Conservation (phyloP, 1,140 invertebrate genomes). For the Ectropis grisescens region DNA sequence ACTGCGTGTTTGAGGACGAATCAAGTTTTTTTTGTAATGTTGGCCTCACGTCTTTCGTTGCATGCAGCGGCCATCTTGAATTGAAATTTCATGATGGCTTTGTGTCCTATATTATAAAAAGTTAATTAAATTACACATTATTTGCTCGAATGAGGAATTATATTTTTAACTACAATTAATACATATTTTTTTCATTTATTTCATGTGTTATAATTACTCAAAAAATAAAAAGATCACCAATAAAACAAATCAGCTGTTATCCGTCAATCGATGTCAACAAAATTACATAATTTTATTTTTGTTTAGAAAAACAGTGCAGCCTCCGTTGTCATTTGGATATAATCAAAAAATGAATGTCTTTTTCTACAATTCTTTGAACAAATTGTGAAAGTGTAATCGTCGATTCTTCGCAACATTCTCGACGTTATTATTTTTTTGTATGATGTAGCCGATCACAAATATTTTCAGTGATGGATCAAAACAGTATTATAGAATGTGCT, state of each 20-base stretch:
- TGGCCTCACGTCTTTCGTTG: too few relatives aligned
- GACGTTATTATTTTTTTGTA: slow-evolving; percentile 40
- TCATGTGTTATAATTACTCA: too few relatives aligned
- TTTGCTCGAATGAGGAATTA: too few relatives aligned
- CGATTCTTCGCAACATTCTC: slow-evolving; percentile 25
- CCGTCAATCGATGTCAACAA: slow-evolving; percentile 70
- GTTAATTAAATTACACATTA: too few relatives aligned
- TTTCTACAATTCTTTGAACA: slow-evolving; percentile 31
- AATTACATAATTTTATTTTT: slow-evolving; percentile 70
- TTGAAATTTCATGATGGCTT: slow-evolving; percentile 47
- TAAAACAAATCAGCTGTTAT: slow-evolving; percentile 69
- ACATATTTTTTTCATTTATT: too few relatives aligned
- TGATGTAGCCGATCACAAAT: slow-evolving; percentile 46
- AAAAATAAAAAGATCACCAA: slow-evolving; percentile 50
- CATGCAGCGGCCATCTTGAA: slow-evolving; percentile 63
- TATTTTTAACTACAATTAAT: too few relatives aligned
- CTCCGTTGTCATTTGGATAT: slow-evolving; percentile 57
- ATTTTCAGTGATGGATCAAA: slow-evolving; percentile 51
- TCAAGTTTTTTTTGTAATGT: too few relatives aligned
- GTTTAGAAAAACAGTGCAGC: slow-evolving; percentile 67
- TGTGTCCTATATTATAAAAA: slow-evolving; percentile 53
- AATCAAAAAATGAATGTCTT: slow-evolving; percentile 37
- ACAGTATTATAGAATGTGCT: slow-evolving; percentile 69
- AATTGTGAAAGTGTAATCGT: slow-evolving; percentile 44
- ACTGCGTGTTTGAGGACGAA: too few relatives aligned